Conservation (phyloP, 2,113 vertebrate genomes). For the Talpa occidentalis region DNA sequence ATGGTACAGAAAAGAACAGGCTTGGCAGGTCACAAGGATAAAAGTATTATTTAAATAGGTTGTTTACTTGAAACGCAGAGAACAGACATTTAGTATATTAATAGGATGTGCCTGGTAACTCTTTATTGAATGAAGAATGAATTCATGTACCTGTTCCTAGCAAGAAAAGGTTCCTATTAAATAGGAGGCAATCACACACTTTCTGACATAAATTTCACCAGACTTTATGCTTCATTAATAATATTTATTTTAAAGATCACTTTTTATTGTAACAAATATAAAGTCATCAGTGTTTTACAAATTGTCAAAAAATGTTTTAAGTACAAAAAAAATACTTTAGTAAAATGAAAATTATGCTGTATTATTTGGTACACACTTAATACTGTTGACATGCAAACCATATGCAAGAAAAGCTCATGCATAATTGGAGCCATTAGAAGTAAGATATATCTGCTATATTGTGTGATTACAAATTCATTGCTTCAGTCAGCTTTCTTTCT, state of each 20-base stretch:
- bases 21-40: neutral
- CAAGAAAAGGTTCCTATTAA: slow-evolving; percentile 1
- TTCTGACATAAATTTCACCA: slow-evolving; percentile 63
- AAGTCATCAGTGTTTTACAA: slow-evolving; percentile 87
- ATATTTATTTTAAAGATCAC: slow-evolving; percentile 82
- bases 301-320: slow-evolving; percentile 85
- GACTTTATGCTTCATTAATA: slow-evolving; percentile 78
- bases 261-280: slow-evolving; percentile 89
- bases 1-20: neutral
- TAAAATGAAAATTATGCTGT: slow-evolving; percentile 79
- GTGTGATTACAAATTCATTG: slow-evolving; percentile 92
- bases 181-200: slow-evolving; percentile 21
- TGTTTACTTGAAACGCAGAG: neutral
- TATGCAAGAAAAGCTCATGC: slow-evolving; percentile 83
- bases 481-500: slow-evolving; percentile 97
- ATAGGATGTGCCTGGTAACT: slow-evolving; percentile 37
- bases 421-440: slow-evolving; percentile 66
- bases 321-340: slow-evolving; percentile 86
- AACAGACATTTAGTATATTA: neutral
- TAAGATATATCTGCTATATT: neutral
- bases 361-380: slow-evolving; percentile 81
- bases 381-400: slow-evolving; percentile 83
- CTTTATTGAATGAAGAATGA: slow-evolving; percentile 27
- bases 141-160: neutral
- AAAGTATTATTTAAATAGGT: slow-evolving; percentile 35